Base-by-base conservation (phyloP, 2,113 vertebrate species). In the Junco hyemalis region DNA sequence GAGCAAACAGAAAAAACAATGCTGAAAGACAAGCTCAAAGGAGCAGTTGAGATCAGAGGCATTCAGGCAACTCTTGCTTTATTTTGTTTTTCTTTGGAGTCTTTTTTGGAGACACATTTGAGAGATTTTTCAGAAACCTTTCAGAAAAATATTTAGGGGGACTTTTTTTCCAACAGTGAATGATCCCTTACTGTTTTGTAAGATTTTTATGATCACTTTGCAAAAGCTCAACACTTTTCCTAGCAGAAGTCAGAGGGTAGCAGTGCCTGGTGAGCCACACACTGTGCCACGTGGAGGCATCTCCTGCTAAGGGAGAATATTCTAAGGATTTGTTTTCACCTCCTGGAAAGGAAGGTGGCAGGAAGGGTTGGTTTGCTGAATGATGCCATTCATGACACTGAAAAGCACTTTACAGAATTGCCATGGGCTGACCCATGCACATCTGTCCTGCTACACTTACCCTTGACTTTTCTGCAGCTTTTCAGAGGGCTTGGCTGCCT, bases 221-320 rank as follows among this genome's bases (percentile, higher is more conserved):
- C 35, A 64, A 28, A 91, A 74, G 23, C 53, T 74, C 63, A 36
- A 48, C 28, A 3, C 33, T 81, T 80, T 44, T 42, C 54, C 63
- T 33, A 11, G 31, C 11, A 73, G 42, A 72, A 59, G 68, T 31
- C 21, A 48, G 56, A 31, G 29, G 45, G 36, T 2, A 14, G 20
- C 18, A 17, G 29, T 13, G 59, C 4, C 33, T 68, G 21, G 36
- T 10, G 45, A 70, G 59, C 16, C 29, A 7, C 0, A 8, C 19
- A 1, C 7, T 12, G 45, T 2, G 56, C 47, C 4, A 2, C 0
- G 0, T 1, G n/a, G 60, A 65, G 50, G 50, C 38, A n/a, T 70
- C 38, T 42, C 19, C 76, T n/a, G n/a, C 51, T 25, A 18, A n/a
- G 76, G 29, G 2, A 81, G 31, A 51, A 9, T 4, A 60, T 24